Evolutionary conservation across 2,797 vertebrate species (phyloP).

Genomic region (Catharus ustulatus): DNA sequence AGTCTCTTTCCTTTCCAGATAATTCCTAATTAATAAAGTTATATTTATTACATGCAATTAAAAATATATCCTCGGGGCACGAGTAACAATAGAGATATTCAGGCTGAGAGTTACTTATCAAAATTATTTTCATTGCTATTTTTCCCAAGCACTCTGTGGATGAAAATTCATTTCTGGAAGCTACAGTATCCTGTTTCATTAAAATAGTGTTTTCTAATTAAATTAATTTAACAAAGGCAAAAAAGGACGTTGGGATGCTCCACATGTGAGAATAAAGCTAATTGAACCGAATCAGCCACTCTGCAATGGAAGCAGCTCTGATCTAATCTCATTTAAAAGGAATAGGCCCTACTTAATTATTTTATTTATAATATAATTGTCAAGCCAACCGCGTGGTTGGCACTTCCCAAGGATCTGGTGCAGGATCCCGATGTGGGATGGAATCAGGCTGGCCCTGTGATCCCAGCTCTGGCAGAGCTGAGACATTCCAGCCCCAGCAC

Average conservation of each 20-base stretch:
- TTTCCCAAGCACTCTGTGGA: neutral
- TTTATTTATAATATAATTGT: neutral
- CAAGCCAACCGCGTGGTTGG: neutral
- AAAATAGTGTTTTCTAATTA: constrained; percentile 42
- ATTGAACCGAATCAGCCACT: neutral
- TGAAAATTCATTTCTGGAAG: constrained; percentile 39
- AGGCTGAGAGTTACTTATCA: constrained; percentile 11
- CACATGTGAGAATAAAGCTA: constrained; percentile 20
- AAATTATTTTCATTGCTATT: constrained; percentile 13
- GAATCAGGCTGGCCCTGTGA: neutral
- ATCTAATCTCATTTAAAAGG: constrained; percentile 34
- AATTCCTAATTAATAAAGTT: constrained; percentile 66
- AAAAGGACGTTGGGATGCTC: neutral
- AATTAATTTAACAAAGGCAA: constrained; percentile 44
- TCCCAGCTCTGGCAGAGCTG: neutral
- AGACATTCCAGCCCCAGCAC: neutral
- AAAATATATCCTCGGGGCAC: constrained; percentile 20
- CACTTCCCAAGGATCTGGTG: neutral
- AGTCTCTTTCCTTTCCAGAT: neutral
- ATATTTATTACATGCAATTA: constrained; percentile 62
- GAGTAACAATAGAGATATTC: constrained; percentile 29
- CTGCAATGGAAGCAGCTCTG: neutral
- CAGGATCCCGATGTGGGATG: accelerated
- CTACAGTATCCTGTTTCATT: constrained; percentile 9
- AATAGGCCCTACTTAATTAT: neutral